Evolutionary conservation across 2,113 vertebrate species (phyloP).

Genomic region (Tragelaphus imberbis): DNA sequence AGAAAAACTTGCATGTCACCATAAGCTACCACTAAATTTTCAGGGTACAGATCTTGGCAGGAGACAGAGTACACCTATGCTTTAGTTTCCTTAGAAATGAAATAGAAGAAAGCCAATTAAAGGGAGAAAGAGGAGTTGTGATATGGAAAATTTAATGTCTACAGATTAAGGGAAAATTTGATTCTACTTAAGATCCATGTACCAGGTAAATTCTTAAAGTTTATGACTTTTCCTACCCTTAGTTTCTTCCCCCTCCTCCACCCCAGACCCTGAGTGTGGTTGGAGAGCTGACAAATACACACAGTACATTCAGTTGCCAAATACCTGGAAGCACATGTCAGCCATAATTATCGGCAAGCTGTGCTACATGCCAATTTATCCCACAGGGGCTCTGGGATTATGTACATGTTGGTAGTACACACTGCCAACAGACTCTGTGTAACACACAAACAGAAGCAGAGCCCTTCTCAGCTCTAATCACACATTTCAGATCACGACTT

Average conservation of each 20-base stretch:
- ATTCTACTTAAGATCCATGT: background rate
- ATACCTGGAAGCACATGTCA: conserved; percentile 15
- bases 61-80: background rate
- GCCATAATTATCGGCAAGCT: background rate
- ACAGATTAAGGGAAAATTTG: background rate
- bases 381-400: background rate
- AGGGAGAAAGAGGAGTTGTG: fast-evolving
- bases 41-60: background rate
- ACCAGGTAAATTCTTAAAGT: background rate
- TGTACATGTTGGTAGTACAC: background rate
- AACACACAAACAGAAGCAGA: background rate
- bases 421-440: background rate
- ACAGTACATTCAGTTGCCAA: background rate
- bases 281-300: background rate
- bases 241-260: background rate
- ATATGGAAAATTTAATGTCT: background rate
- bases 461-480: background rate
- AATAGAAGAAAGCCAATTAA: background rate
- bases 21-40: background rate
- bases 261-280: background rate
- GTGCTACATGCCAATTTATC: background rate
- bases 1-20: background rate
- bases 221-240: background rate
- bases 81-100: background rate
- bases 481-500: background rate